Conservation (phyloP, 2,113 vertebrate genomes). For the Varanus komodoensis region DNA sequence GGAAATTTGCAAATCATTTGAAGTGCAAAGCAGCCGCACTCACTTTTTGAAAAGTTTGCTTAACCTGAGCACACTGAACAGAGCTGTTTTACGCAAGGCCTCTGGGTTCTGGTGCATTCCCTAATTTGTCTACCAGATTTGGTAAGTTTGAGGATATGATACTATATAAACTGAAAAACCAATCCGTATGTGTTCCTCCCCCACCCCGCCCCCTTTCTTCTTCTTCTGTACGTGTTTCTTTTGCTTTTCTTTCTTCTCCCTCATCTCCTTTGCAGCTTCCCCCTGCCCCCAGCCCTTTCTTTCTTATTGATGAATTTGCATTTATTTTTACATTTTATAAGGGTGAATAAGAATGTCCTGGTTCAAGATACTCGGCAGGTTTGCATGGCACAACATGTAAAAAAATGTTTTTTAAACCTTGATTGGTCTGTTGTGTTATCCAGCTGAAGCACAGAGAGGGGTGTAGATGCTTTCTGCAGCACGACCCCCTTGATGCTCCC, state of each 20-base stretch:
- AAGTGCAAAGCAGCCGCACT: conserved; percentile 55
- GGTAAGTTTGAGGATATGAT: background rate
- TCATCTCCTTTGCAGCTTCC: no score
- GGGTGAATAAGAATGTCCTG: background rate
- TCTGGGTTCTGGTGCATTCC: conserved; percentile 17
- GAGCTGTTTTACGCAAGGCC: conserved; percentile 5
- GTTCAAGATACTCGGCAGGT: background rate
- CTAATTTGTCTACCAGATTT: conserved; percentile 30
- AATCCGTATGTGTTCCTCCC: background rate
- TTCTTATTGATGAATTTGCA: background rate
- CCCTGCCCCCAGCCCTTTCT: no score
- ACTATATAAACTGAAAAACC: background rate
- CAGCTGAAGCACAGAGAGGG: no score
- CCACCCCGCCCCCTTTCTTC: no score
- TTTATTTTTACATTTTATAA: background rate
- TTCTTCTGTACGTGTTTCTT: no score
- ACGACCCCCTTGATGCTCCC: no score
- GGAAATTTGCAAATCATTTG: conserved; percentile 63
- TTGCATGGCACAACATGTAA: no score
- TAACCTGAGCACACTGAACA: conserved; percentile 52
- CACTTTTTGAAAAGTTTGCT: conserved; percentile 42
- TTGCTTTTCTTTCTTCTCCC: no score
- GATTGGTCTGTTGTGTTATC: no score
- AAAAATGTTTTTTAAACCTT: no score
- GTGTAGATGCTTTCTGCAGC: no score